Percentiles rank a stretch among this genome's conserved stretches.
Evolutionary conservation across 1,140 invertebrate species (phyloP).

Genomic region (Pemphigus obesinymphae): DNA sequence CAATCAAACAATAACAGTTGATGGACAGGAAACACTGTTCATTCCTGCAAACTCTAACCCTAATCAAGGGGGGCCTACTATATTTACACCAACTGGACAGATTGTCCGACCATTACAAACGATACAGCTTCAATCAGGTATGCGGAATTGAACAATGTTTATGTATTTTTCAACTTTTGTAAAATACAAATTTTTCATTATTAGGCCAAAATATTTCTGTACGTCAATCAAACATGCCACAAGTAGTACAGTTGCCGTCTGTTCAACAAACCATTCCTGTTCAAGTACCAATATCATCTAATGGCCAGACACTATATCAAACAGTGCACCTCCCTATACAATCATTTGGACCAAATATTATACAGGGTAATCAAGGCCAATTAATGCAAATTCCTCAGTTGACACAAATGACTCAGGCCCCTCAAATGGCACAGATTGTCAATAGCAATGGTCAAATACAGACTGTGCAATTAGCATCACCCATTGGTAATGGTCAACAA

Average conservation of each 20-base stretch:
- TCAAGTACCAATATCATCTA: slow-evolving; percentile 83
- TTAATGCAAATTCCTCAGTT: slow-evolving; percentile 66
- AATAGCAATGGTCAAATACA: slow-evolving; percentile 83
- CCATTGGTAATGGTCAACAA: slow-evolving; percentile 30
- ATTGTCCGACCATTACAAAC: slow-evolving; percentile 57
- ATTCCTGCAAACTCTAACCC: slow-evolving; percentile 45
- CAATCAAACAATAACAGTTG: slow-evolving; percentile 78
- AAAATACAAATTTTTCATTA: neutral
- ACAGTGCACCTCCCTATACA: slow-evolving; percentile 87
- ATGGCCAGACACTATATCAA: slow-evolving; percentile 88
- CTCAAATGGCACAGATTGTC: slow-evolving; percentile 77
- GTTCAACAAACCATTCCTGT: slow-evolving; percentile 81
- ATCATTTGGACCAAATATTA: slow-evolving; percentile 58
- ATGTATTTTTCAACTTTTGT: slow-evolving; percentile 46
- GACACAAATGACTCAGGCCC: slow-evolving; percentile 51
- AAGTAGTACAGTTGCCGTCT: slow-evolving; percentile 65
- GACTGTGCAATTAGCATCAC: slow-evolving; percentile 67
- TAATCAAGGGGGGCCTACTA: slow-evolving; percentile 46
- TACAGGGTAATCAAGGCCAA: slow-evolving; percentile 57
- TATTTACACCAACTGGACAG: slow-evolving; percentile 60
- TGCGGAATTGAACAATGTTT: slow-evolving; percentile 42
- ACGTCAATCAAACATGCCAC: slow-evolving; percentile 55
- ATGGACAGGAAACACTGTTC: slow-evolving; percentile 87
- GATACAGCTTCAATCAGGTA: slow-evolving; percentile 52
- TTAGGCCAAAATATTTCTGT: slow-evolving; percentile 61